These are phyloP conservation scores for Nyctibius bracteatus DNA, from an alignment of 2,113 vertebrate species.

Conservation along the genomic window DNA sequence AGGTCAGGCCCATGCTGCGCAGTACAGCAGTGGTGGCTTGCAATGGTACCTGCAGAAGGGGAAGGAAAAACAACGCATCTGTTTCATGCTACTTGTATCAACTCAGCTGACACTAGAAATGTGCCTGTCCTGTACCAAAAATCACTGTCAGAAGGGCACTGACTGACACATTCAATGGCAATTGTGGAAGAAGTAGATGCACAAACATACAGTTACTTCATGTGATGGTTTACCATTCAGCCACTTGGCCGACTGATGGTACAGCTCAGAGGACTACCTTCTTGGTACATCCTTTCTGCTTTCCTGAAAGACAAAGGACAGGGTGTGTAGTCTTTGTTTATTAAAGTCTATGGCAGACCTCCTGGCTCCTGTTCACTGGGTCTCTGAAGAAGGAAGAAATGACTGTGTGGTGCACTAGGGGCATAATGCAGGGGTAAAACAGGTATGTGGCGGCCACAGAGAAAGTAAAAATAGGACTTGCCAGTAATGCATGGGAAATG, in stretches of 20 bases:
- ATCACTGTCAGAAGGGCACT: neutral
- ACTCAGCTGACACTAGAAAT: neutral
- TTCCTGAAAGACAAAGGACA: neutral
- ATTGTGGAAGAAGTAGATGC: neutral
- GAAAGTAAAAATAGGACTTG: neutral
- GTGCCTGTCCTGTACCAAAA: neutral
- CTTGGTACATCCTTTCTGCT: neutral
- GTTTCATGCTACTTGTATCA: neutral
- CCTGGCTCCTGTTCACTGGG: neutral
- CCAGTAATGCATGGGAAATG: neutral
- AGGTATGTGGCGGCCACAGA: neutral
- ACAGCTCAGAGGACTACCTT: neutral
- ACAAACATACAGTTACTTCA: neutral
- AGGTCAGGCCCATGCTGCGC: neutral
- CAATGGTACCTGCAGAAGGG: neutral
- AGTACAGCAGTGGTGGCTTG: neutral
- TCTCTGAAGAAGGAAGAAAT: neutral
- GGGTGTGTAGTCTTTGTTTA: neutral
- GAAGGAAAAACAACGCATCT: neutral
- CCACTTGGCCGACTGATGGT: no score
- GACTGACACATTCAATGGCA: neutral
- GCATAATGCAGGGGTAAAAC: neutral
- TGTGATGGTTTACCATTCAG: neutral
- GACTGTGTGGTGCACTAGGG: neutral
- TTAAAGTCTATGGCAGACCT: neutral